These are phyloP conservation scores for Linepithema humile DNA, from an alignment of 1,140 invertebrate species.

Conservation along the genomic window DNA sequence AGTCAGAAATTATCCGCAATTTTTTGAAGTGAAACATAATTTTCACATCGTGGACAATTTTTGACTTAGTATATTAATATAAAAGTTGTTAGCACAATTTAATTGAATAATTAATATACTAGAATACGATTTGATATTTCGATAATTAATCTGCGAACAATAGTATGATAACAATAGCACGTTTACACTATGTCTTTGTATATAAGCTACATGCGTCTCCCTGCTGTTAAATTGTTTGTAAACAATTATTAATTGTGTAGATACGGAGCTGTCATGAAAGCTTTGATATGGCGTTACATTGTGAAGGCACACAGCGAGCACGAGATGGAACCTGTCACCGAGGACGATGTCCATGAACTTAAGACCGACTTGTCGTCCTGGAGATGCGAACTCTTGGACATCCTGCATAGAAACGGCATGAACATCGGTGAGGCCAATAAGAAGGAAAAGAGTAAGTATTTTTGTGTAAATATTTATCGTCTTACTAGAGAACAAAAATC, in stretches of 20 bases:
- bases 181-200: not conserved
- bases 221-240: not conserved
- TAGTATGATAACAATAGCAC: not conserved
- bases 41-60: no score
- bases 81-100: not conserved
- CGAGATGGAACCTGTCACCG: conserved; percentile 92
- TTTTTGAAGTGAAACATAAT: no score
- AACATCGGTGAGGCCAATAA: conserved; percentile 89
- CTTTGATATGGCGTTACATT: conserved; percentile 93
- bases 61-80: no score
- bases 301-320: conserved; percentile 90
- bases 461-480: not conserved
- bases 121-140: not conserved
- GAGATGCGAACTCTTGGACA: conserved; percentile 93
- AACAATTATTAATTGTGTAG: conserved; percentile 72
- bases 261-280: conserved; percentile 92
- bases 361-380: conserved; percentile 94
- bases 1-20: no score
- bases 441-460: conserved; percentile 87
- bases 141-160: not conserved
- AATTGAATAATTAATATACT: not conserved
- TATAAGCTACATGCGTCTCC: not conserved
- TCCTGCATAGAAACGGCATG: conserved; percentile 92
- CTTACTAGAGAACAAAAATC: not conserved
- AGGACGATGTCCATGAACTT: conserved; percentile 96